Evolutionary conservation across 2,888 invertebrate genomes (phyloP), one percentile per base, ranked within the genome.

Genomic region (Tethea ocularis): DNA sequence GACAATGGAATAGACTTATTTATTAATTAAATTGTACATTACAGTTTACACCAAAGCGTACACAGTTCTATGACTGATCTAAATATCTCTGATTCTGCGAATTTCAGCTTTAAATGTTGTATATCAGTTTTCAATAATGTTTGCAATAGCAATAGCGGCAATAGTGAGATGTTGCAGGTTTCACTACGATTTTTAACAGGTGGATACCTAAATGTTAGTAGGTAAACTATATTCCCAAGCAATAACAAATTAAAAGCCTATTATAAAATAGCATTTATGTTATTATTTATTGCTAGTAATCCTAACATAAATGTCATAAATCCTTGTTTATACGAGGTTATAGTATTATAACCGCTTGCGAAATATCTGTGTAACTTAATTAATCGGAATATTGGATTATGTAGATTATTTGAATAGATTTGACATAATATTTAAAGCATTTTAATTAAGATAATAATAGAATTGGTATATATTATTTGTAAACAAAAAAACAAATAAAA

Each of bases 271-370:
- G 20, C 46, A 20, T 46, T 10, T 8, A 46, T 46, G 15, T 3
- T n/a, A 46, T 46, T 46, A 46, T 46, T 46, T 46, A 46, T 20
- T 1, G 10, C 10, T 20, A 20, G 20, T 46, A 46, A 46, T 46
- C 46, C 46, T 46, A 1, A 2, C 20, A 46, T 46, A 46, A 46
- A 46, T 46, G 7, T 20, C 46, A 20, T 8, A 20, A 46, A 46
- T 46, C 46, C 20, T 20, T 46, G 46, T 46, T 46, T 46, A 46
- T 46, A 20, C 11, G 46, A 46, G 46, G 46, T 46, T 20, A 46
- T 20, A 20, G n/a, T n/a, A 2, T 38, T n/a, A 38, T 41, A 17
- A 6, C 17, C 0, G 20, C 20, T 46, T 46, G 46, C 46, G 15
- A 20, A 46, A 20, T 46, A 10, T 46, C n/a, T 46, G 20, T 7